Evolutionary conservation across 2,797 vertebrate genomes (phyloP).

Genomic region (Tinamus major): DNA sequence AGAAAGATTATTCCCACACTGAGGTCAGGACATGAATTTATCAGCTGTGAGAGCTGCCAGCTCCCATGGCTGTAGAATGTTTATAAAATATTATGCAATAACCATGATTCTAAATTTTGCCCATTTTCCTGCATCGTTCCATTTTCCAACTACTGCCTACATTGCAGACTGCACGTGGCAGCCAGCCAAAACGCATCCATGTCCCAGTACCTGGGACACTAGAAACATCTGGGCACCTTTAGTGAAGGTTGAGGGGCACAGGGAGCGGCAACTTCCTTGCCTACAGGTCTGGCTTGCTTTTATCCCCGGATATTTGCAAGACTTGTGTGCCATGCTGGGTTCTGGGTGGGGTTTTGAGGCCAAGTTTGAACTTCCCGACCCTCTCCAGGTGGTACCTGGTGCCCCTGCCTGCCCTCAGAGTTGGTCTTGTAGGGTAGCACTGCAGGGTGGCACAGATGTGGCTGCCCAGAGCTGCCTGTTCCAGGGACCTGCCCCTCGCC

Average conservation of each 20-base stretch:
- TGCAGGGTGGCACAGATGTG: neutral
- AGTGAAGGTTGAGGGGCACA: neutral
- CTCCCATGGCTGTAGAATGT: neutral
- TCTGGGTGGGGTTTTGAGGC: neutral
- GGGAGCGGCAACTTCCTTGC: neutral
- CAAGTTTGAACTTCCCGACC: neutral
- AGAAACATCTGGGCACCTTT: neutral
- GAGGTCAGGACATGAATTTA: accelerated
- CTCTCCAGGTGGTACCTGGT: neutral
- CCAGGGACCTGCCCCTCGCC: neutral
- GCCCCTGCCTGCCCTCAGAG: too few species aligned
- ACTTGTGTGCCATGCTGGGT: neutral
- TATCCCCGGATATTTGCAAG: neutral
- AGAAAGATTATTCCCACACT: neutral
- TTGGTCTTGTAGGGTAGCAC: neutral
- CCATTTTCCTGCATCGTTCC: neutral
- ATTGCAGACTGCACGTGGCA: neutral
- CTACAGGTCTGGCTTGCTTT: neutral
- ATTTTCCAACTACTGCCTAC: neutral
- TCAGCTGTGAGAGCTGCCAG: neutral
- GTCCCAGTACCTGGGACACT: accelerated
- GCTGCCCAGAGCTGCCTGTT: too few species aligned
- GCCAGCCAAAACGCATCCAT: accelerated
- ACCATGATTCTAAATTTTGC: neutral
- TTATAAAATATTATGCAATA: neutral